Base-by-base conservation (phyloP, 2,888 invertebrate species). In the Clitarchus hookeri region DNA sequence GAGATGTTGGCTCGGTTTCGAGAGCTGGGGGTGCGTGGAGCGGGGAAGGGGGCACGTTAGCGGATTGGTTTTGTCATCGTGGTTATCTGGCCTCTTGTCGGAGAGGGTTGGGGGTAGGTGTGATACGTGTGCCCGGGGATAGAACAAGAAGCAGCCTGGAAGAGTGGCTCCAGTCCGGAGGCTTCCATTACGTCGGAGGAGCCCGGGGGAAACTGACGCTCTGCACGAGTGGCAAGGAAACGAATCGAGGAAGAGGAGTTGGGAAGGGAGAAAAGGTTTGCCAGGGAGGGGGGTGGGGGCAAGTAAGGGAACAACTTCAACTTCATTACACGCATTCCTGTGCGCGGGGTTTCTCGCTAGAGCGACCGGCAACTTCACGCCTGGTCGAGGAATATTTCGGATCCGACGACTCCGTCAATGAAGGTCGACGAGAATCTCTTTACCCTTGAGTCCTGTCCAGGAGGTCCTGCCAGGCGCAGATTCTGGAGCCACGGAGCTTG, bases 81-180 rank as follows among this genome's bases (percentile, higher is more conserved):
- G 65, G 65, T 65, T 65, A 65, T 65, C 65, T 65, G 65, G 23
- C 19, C 8, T 65, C 23, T n/a, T n/a, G 65, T 2, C 0, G n/a
- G 23, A n/a, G 65, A 65, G 0, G 53, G 19, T 19, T 53, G 53
- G 53, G 12, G 12, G 65, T 65, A n/a, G 65, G 65, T 65, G 65
- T n/a, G 65, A 65, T 65, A 65, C 65, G 65, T 65, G 65, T 65
- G 19, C 65, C 65, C 65, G 23, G n/a, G 65, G 65, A 65, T 65
- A 65, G 65, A 65, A n/a, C 65, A 65, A n/a, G n/a, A 19, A n/a
- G 8, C 8, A 19, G 19, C n/a, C n/a, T 16, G 19, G 65, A n/a
- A n/a, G 65, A 23, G 65, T 19, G 65, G 65, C 8, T 65, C 12
- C 53, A 2, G 53, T 36, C 36, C 36, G 36, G 36, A 3, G 36